phyloP scores from a whole-genome alignment of 2,113 vertebrate species.

The Tragelaphus imberbis region DNA sequence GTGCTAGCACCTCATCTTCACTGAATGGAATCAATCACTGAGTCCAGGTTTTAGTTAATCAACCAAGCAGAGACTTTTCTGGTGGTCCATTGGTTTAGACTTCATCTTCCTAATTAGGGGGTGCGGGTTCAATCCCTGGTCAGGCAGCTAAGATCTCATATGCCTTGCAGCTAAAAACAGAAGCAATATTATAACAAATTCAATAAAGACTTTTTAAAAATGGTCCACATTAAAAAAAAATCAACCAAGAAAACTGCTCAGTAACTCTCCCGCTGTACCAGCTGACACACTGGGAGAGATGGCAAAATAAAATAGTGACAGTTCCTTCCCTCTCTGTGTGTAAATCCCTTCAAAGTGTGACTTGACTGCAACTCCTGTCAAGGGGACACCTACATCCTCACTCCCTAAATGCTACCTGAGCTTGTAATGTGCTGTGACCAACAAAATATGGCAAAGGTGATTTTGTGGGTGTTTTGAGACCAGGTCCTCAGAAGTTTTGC shows the following conservation, averaged over 20 bases:
- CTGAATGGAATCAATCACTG: neutral
- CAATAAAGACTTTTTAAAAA: neutral
- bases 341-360: neutral
- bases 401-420: neutral
- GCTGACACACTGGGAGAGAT: neutral
- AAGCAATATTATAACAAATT: neutral
- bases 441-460: neutral
- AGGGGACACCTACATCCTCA: neutral
- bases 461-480: neutral
- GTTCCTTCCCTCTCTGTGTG: neutral
- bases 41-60: neutral
- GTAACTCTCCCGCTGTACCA: neutral
- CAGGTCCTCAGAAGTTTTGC: neutral
- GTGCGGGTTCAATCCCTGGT: neutral
- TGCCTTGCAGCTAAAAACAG: neutral
- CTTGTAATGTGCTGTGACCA: neutral
- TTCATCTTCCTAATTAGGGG: neutral
- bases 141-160: neutral
- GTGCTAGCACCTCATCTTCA: neutral
- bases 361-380: neutral
- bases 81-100: neutral
- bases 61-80: neutral
- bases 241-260: neutral
- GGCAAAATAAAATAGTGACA: neutral
- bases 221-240: neutral